Base-by-base conservation (phyloP, 1,140 invertebrate genomes). In the Scylla paramamosain region DNA sequence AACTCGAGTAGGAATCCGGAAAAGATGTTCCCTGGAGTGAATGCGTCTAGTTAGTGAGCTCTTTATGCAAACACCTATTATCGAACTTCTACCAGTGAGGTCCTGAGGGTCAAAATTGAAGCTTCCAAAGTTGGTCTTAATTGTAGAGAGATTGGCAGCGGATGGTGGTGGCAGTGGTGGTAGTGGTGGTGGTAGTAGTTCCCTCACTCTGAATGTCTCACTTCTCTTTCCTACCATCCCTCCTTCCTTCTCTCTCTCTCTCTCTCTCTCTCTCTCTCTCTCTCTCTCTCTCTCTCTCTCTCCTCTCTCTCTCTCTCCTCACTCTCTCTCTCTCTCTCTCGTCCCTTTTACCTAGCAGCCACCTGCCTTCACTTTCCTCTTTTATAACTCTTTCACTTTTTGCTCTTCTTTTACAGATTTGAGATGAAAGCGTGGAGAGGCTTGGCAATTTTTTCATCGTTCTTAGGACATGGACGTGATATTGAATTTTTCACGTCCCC, bases 31-130 rank as follows among this genome's bases (percentile, higher is more conserved):
- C 20, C 67, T 20, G 25, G n/a, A 77, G 67, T 77, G 67, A 77
- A 77, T 77, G 67, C 20, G 67, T 77, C 67, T 77, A 77, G 67
- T 77, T 77, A 77, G 67, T n/a, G 67, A 77, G 67, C 67, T n/a
- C 67, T 77, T 77, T 77, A 77, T 77, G 67, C 67, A 77, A 77
- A 77, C 67, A 77, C 67, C n/a, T n/a, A 77, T 77, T 77, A 77
- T n/a, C 67, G 20, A 77, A n/a, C 67, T 77, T 77, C 20, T 77
- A 20, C 67, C 20, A 7, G 67, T 77, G 67, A n/a, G 67, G 20
- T 77, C 67, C 25, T 20, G 67, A 77, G 67, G 67, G 67, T 77
- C 20, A 77, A n/a, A n/a, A 77, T n/a, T 25, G 67, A 77, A 77
- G 20, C 25, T 77, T n/a, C 67, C 67, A n/a, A 77, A 77, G 67